These are phyloP conservation scores for Saturnia japonica DNA, from an alignment of 2,888 invertebrate species.

Conservation along the genomic window DNA sequence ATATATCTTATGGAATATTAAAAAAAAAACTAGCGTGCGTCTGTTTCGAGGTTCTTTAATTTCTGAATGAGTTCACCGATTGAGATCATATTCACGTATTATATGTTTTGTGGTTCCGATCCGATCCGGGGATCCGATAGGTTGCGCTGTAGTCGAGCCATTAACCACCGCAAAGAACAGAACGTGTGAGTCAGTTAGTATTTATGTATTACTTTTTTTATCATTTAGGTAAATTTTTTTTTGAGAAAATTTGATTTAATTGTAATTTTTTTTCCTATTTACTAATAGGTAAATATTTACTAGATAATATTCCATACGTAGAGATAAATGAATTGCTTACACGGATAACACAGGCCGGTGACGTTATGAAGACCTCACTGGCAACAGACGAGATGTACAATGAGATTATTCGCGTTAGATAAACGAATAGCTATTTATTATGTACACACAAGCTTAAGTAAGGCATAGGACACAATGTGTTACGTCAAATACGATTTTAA, in stretches of 20 bases:
- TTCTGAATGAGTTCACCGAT: no score
- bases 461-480: not conserved
- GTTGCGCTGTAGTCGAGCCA: no score
- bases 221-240: not conserved
- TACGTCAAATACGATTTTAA: not conserved
- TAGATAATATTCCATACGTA: not conserved
- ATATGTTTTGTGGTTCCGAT: no score
- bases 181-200: not conserved
- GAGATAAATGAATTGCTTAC: not conserved
- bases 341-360: constrained; percentile 21
- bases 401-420: constrained; percentile 54
- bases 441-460: constrained; percentile 37
- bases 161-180: no score
- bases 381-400: constrained; percentile 30
- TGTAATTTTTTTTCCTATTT: not conserved
- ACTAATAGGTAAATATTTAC: not conserved
- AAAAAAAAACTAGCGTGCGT: no score
- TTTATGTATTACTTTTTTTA: not conserved
- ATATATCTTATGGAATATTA: constrained; percentile 18
- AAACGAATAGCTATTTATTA: constrained; percentile 70
- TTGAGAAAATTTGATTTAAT: not conserved
- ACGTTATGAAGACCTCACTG: constrained; percentile 10
- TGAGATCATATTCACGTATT: no score
- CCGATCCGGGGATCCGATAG: no score
- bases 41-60: no score